Conservation (phyloP, 2,888 invertebrate species). For the Metacarcinus magister region DNA sequence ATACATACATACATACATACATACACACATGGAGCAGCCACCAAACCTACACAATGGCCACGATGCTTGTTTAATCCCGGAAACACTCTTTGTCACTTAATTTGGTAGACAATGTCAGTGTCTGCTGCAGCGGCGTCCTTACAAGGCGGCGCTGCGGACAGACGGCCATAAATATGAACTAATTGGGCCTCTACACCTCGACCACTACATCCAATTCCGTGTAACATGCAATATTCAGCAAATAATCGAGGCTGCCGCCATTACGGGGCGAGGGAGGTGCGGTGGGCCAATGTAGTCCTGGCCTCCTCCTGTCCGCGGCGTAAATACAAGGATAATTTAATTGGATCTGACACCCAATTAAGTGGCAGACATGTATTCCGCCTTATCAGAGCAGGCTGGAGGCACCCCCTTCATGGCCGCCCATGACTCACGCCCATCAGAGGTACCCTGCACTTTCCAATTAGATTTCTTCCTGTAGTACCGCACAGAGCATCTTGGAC, state of each 20-base stretch:
- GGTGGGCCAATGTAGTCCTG: conserved; percentile 62
- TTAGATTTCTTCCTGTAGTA: background rate
- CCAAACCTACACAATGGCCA: background rate
- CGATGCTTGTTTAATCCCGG: background rate
- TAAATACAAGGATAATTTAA: conserved; percentile 80
- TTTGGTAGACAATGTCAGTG: background rate
- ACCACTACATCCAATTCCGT: conserved; percentile 66
- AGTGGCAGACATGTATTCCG: conserved; percentile 69
- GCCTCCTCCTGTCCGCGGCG: conserved; percentile 64
- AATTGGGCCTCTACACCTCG: conserved; percentile 55
- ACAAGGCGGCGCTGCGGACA: conserved; percentile 49
- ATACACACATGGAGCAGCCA: background rate
- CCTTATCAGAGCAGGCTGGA: conserved; percentile 60
- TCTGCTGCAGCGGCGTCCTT: background rate
- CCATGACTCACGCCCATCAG: background rate
- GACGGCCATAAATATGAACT: conserved; percentile 61
- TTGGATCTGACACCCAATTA: conserved; percentile 79
- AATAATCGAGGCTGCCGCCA: conserved; percentile 50
- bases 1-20: background rate
- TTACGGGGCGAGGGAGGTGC: conserved; percentile 36
- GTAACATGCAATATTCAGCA: conserved; percentile 61
- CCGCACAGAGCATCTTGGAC: background rate
- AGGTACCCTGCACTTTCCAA: background rate
- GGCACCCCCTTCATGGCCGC: conserved; percentile 29
- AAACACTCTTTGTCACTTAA: background rate